Evolutionary conservation across 2,797 vertebrate genomes (phyloP).

Genomic region (Clamator glandarius): DNA sequence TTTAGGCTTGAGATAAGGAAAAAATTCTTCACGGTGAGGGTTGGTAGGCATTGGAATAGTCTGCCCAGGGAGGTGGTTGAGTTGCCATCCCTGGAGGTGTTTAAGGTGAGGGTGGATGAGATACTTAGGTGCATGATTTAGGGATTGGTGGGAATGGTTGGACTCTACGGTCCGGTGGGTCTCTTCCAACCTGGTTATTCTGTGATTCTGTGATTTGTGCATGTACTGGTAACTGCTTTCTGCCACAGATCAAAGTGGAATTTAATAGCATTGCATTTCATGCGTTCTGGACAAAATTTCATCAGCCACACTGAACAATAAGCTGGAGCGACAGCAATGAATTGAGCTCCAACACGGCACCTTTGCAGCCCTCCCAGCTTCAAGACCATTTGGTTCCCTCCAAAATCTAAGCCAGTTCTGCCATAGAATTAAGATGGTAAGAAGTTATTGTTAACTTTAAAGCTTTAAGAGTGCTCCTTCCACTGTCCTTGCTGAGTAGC

Average conservation of each 20-base stretch:
- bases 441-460: neutral
- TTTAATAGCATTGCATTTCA: neutral
- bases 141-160: no score
- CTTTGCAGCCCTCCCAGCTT: neutral
- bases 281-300: neutral
- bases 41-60: no score
- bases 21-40: no score
- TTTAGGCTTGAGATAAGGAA: no score
- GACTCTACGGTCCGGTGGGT: no score
- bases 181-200: no score
- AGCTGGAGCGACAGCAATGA: neutral
- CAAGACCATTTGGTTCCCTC: neutral
- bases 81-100: no score
- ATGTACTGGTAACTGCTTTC: neutral
- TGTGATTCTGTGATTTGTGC: no score
- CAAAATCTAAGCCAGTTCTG: neutral
- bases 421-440: neutral
- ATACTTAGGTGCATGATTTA: no score
- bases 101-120: no score
- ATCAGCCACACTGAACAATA: neutral
- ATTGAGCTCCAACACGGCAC: neutral
- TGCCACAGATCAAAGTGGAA: neutral
- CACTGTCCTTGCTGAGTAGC: accelerated
- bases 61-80: no score
- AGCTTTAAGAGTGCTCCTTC: neutral